phyloP scores from a whole-genome alignment of 2,888 invertebrate genomes.

The Polydrusus tereticollis region DNA sequence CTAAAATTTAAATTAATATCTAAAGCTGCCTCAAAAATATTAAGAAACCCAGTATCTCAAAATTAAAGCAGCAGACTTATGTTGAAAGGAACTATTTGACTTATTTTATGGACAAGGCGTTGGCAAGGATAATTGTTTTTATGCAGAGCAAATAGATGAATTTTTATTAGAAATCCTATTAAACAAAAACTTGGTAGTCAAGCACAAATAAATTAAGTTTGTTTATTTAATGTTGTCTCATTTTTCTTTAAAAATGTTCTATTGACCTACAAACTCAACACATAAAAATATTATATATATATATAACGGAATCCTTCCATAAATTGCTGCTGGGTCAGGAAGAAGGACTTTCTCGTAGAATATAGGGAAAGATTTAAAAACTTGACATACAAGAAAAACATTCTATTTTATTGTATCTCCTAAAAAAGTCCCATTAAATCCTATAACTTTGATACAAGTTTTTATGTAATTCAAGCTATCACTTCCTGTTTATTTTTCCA shows the following conservation, averaged over 20 bases:
- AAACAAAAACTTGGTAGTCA: not conserved
- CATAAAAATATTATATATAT: not conserved
- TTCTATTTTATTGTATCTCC: not conserved
- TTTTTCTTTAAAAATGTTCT: not conserved
- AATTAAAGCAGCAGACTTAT: too few species aligned
- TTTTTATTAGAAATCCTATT: not conserved
- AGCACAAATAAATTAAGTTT: not conserved
- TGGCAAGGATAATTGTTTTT: too few species aligned
- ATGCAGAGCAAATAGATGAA: too few species aligned
- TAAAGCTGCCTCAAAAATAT: too few species aligned
- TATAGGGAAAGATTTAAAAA: not conserved
- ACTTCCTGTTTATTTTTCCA: slow-evolving; percentile 3
- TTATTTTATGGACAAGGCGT: too few species aligned
- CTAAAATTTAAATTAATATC: too few species aligned
- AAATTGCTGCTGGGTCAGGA: not conserved
- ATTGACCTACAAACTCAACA: not conserved
- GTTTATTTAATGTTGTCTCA: not conserved
- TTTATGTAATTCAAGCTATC: slow-evolving; percentile 5
- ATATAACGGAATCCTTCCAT: not conserved
- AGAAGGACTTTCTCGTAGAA: not conserved
- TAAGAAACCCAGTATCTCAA: too few species aligned
- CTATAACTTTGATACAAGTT: slow-evolving; percentile 1
- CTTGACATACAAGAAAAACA: not conserved
- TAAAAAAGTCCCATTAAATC: not conserved
- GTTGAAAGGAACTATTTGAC: too few species aligned